Percentiles rank a stretch among this genome's conserved stretches.
phyloP scores from a whole-genome alignment of 1,140 invertebrate species.

The Temnothorax curvispinosus region DNA sequence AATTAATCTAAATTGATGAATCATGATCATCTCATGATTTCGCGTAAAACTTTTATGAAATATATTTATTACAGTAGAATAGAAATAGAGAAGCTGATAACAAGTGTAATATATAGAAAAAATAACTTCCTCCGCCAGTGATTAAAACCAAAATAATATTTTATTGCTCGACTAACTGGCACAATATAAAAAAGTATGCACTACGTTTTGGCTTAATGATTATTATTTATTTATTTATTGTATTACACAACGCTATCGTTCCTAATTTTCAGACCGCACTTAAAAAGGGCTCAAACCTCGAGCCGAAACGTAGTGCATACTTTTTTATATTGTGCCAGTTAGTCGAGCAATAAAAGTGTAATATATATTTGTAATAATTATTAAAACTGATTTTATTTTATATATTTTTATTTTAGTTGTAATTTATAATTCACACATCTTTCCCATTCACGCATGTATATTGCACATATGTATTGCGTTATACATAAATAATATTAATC shows the following conservation, averaged over 20 bases:
- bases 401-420: constrained; percentile 6
- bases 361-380: constrained; percentile 20
- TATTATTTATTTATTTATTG: too few species aligned
- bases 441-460: not conserved
- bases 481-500: not conserved
- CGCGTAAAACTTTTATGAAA: not conserved
- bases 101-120: not conserved
- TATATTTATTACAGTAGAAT: not conserved
- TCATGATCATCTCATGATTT: not conserved
- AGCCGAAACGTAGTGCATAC: too few species aligned
- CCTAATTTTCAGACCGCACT: too few species aligned
- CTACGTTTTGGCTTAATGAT: too few species aligned
- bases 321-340: too few species aligned
- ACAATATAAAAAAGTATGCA: too few species aligned
- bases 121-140: too few species aligned
- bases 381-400: not conserved
- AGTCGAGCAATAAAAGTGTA: not conserved
- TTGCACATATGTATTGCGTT: not conserved
- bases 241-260: too few species aligned
- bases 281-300: too few species aligned
- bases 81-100: not conserved
- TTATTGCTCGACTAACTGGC: too few species aligned
- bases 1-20: constrained; percentile 41
- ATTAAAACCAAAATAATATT: too few species aligned
- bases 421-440: not conserved